Evolutionary conservation across 2,888 invertebrate species (phyloP), one percentile per base, ranked within the genome.

Genomic region (Pterostichus madidus): DNA sequence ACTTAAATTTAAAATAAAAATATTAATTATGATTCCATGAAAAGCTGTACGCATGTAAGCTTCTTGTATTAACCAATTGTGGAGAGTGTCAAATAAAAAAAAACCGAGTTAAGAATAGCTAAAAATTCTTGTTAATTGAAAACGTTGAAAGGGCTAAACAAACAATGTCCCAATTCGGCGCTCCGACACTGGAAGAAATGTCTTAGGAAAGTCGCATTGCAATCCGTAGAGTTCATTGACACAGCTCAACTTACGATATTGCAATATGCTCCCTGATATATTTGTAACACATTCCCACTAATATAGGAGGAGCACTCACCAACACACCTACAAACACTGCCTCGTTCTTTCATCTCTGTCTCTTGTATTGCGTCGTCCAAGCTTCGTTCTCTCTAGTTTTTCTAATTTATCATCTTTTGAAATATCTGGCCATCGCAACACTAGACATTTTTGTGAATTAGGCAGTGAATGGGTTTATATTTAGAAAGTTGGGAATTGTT

Each of bases 201-300:
- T 53, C 11, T 44, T 46, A 39, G 46, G 15, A 80, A 80, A 52
- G 61, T 46, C n/a, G 7, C 46, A 17, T 35, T 68, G 71, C 52
- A 80, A 68, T 80, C 53, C 53, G 4, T 10, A 44, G 90, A 90
- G 90, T 89, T 89, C 89, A 89, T 85, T 87, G 87, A 87, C 86
- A 84, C 85, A 76, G 59, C 80, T 81, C 81, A 71, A 84, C 84
- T 84, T 85, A 86, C 85, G 85, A 86, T 86, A 86, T 84, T 80
- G 80, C 80, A 80, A 80, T 80, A 80, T 73, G 56, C 80, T 68
- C 52, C 52, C 71, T 84, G 85, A 85, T 86, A 86, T 86, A 86
- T 85, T 87, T 85, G 87, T 86, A 86, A 85, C 85, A 86, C 86
- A 86, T 86, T 86, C 75, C 75, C 84, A 75, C 80, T 64, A 52